A percentile compares a stretch with the other conserved stretches of the same genome.
phyloP scores from a whole-genome alignment of 1,140 invertebrate species.

The Apis mellifera region DNA sequence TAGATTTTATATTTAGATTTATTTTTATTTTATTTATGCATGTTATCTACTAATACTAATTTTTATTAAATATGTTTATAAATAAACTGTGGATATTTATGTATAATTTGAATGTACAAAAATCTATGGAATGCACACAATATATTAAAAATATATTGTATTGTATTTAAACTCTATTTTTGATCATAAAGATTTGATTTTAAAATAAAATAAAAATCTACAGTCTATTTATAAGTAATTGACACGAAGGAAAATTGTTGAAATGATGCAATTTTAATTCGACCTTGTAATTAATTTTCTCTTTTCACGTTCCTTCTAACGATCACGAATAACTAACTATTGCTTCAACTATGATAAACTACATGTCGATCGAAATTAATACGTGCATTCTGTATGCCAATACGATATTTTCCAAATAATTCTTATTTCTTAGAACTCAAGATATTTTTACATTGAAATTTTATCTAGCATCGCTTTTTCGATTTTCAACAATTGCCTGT shows the following conservation, averaged over 20 bases:
- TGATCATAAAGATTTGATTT: no score
- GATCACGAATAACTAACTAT: not conserved
- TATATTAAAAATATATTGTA: no score
- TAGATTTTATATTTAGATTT: no score
- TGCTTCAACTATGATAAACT: not conserved
- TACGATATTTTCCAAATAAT: not conserved
- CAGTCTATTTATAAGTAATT: not conserved
- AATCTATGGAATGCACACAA: no score
- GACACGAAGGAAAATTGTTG: not conserved
- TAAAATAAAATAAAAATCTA: no score
- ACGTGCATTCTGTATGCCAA: not conserved
- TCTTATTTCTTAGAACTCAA: not conserved
- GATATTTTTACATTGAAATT: not conserved
- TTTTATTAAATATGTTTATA: no score
- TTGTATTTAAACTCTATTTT: no score
- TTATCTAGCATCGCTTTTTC: not conserved
- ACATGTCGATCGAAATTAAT: not conserved
- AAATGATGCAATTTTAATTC: not conserved
- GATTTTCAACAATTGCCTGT: not conserved
- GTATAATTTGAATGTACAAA: no score
- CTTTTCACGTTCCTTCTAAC: not conserved
- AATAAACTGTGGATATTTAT: no score
- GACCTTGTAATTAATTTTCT: not conserved
- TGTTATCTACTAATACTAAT: no score
- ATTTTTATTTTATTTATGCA: no score